Percentiles rank a stretch among this genome's conserved stretches.
Conservation (phyloP, 1,140 invertebrate genomes). For the Brevipalpus yothersi region DNA sequence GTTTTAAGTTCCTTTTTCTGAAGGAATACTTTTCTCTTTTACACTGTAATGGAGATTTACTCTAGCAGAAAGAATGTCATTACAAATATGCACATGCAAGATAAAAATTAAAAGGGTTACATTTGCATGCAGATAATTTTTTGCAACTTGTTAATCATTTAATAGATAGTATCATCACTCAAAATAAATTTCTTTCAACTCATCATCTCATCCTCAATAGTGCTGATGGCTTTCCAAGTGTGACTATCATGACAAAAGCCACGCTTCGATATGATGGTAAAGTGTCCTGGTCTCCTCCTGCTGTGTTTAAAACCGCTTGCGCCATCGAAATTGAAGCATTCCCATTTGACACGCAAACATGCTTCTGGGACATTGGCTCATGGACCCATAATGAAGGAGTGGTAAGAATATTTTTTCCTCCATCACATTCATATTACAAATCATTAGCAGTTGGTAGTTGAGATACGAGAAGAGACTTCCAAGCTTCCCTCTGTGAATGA, state of each 20-base stretch:
- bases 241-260: constrained; percentile 83
- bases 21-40: too few relatives aligned
- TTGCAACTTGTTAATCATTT: too few relatives aligned
- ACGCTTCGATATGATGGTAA: background rate
- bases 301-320: constrained; percentile 95
- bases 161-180: too few relatives aligned
- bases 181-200: too few relatives aligned
- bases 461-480: too few relatives aligned
- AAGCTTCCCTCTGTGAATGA: too few relatives aligned
- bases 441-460: background rate
- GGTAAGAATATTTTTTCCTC: background rate
- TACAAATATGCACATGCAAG: too few relatives aligned
- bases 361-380: constrained; percentile 86
- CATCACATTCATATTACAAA: background rate
- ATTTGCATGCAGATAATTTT: too few relatives aligned
- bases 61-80: too few relatives aligned
- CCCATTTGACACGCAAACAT: constrained; percentile 78
- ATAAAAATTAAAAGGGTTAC: too few relatives aligned
- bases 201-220: constrained; percentile 22
- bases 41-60: too few relatives aligned
- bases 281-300: constrained; percentile 34
- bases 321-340: constrained; percentile 84
- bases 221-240: constrained; percentile 92
- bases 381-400: constrained; percentile 58
- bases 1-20: too few relatives aligned